Conservation (phyloP, 1,140 invertebrate genomes). For the Musca domestica region DNA sequence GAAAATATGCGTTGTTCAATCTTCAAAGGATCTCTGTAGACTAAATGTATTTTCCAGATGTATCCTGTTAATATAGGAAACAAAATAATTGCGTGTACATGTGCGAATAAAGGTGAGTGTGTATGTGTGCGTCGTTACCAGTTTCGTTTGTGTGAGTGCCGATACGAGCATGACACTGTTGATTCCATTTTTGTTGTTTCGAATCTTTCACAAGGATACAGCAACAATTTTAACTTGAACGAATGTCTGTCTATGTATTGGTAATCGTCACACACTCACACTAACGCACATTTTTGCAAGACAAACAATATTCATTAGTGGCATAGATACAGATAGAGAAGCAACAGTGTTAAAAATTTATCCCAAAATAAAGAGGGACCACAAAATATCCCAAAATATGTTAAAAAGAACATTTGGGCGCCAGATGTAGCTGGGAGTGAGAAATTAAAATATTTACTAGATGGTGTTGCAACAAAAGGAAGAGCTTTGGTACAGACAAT, state of each 20-base stretch:
- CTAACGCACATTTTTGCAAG: too few relatives aligned
- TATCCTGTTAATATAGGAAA: slow-evolving; percentile 22
- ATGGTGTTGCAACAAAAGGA: too few relatives aligned
- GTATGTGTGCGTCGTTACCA: not conserved
- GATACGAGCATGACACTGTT: too few relatives aligned
- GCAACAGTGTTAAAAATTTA: slow-evolving; percentile 9
- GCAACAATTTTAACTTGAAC: slow-evolving; percentile 7
- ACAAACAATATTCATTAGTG: not conserved
- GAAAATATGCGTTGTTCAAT: slow-evolving; percentile 12
- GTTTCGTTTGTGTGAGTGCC: not conserved
- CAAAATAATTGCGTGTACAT: not conserved
- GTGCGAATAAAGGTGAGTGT: not conserved
- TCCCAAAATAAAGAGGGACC: not conserved
- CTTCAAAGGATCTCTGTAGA: slow-evolving; percentile 20
- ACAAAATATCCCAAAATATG: not conserved
- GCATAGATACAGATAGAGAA: slow-evolving; percentile 10
- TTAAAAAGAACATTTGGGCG: too few relatives aligned
- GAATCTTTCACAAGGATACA: slow-evolving; percentile 18
- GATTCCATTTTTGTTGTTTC: too few relatives aligned
- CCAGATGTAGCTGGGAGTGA: too few relatives aligned
- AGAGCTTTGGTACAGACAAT: too few relatives aligned
- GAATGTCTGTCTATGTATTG: not conserved
- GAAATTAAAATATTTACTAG: too few relatives aligned
- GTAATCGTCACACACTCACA: not conserved
- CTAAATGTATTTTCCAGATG: slow-evolving; percentile 20